Percentiles rank a stretch among this genome's conserved stretches.
These are phyloP conservation scores for Drosophila atripex DNA, from an alignment of 2,888 invertebrate species.

Conservation along the genomic window DNA sequence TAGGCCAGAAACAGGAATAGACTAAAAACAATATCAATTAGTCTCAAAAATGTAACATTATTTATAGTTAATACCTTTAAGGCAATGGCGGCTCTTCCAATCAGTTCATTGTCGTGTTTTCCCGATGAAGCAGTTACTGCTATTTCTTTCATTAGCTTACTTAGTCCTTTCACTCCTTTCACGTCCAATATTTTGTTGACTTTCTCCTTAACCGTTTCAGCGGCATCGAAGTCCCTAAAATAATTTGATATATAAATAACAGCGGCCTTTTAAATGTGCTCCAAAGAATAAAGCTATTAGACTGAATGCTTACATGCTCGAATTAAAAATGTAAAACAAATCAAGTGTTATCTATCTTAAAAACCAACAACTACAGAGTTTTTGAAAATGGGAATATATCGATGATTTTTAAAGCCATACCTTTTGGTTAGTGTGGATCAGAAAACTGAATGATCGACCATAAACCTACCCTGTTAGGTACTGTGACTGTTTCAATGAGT, in stretches of 20 bases:
- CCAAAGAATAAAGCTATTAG: background rate
- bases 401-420: constrained; percentile 5
- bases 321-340: background rate
- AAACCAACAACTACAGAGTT: constrained; percentile 6
- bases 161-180: constrained; percentile 92
- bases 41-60: background rate
- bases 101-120: constrained; percentile 97
- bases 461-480: constrained; percentile 11
- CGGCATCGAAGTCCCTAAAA: constrained; percentile 92
- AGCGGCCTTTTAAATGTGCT: background rate
- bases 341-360: background rate
- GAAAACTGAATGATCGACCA: constrained; percentile 5
- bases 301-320: background rate
- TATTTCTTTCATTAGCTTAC: constrained; percentile 94
- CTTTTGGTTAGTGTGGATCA: background rate
- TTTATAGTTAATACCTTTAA: constrained; percentile 85
- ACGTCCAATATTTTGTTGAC: constrained; percentile 93
- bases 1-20: constrained; percentile 96
- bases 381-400: background rate
- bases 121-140: constrained; percentile 97
- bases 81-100: constrained; percentile 94
- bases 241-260: background rate
- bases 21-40: constrained; percentile 84
- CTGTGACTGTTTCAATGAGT: constrained; percentile 5
- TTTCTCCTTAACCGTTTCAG: constrained; percentile 94